Base-by-base conservation (phyloP, 2,888 invertebrate genomes). In the Alviniconcha strummeri region DNA sequence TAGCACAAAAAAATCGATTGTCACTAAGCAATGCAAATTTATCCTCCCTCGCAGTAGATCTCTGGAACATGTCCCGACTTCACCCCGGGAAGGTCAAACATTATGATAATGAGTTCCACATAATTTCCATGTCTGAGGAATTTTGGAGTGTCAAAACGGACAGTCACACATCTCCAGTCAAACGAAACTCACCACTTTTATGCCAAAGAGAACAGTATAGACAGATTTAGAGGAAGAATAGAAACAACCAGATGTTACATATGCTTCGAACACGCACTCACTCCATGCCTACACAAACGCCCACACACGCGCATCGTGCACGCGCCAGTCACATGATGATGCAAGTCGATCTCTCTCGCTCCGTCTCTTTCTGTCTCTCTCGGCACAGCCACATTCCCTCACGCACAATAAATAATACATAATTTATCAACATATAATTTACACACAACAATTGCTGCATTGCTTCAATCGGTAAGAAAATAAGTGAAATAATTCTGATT, bases 241-340 rank as follows among this genome's bases (percentile, higher is more conserved):
- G n/a, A 19, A 36, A 60, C 8, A 17, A 55, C 67, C 67, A 69
- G n/a, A 6, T 4, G 6, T 8, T 54, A 60, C 36, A 69, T 52
- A 7, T 17, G 15, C 69, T 36, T 13, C 55, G 71, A n/a, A 17
- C 80, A 55, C 54, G 54, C 80, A n/a, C 52, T 5, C 64, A 60
- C 78, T 15, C 64, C 64, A 9, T 17, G 13, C 76, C 56, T 57
- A 55, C 54, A 77, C 57, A 19, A 54, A 52, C 56, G 19, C 80
- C 52, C 80, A 17, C 67, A 56, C 81, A 17, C 80, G 7, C 56
- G 13, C 57, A 4, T 72, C 19, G 17, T 57, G 36, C 81, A 55
- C 81, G n/a, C 75, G 75, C 81, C n/a, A 9, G 17, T 5, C 19
- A 15, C 55, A n/a, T 36, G 81, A 67, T 81, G 81, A 81, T 81